phyloP scores from a whole-genome alignment of 1,140 invertebrate genomes.

The Cotesia chilonis region DNA sequence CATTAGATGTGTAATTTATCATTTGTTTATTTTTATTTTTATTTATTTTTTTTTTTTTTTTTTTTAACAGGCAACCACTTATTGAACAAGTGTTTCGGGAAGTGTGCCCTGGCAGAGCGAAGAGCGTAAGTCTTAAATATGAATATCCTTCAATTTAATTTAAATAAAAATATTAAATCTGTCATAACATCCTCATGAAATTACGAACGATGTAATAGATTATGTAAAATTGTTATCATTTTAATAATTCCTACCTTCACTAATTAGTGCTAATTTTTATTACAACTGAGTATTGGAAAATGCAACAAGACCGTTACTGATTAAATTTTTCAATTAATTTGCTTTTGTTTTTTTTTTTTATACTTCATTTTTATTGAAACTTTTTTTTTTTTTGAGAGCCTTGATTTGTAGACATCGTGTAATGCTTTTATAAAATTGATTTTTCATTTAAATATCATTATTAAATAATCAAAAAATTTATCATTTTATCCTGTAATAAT shows the following conservation, averaged over 20 bases:
- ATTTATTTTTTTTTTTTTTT: constrained; percentile 47
- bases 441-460: neutral
- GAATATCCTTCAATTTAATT: constrained; percentile 59
- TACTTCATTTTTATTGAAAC: neutral
- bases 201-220: constrained; percentile 52
- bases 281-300: neutral
- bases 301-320: neutral
- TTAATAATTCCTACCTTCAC: constrained; percentile 30
- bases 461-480: constrained; percentile 4
- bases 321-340: neutral
- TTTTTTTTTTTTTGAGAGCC: neutral
- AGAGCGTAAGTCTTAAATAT: constrained; percentile 70
- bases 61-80: constrained; percentile 68
- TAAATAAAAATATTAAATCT: constrained; percentile 25
- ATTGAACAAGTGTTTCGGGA: constrained; percentile 72
- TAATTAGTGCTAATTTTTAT: constrained; percentile 18
- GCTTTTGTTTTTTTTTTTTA: neutral
- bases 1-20: neutral
- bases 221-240: constrained; percentile 54
- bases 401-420: neutral
- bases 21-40: constrained; percentile 20
- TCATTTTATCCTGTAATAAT: too few species aligned
- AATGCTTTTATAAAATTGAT: constrained; percentile 12
- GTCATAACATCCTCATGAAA: constrained; percentile 43
- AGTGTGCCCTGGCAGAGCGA: constrained; percentile 70